Percentiles rank a stretch among this genome's conserved stretches.
phyloP scores from a whole-genome alignment of 2,113 vertebrate species.

The Cyprinodon brontotheroides region DNA sequence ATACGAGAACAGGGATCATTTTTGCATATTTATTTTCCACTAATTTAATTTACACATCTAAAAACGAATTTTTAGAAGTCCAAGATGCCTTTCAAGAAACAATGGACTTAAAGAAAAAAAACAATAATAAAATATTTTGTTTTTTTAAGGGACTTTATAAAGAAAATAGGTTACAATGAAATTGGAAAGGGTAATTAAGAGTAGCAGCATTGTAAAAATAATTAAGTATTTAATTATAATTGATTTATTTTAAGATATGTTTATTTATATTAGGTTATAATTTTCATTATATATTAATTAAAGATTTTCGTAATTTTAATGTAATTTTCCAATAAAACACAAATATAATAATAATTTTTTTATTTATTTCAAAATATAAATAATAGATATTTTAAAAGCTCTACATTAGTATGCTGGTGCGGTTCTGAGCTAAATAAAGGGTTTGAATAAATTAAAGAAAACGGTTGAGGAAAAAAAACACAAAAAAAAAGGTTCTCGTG shows the following conservation, averaged over 20 bases:
- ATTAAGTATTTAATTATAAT: conserved; percentile 1
- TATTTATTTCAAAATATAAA: background rate
- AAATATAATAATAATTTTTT: too few species aligned
- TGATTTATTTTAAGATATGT: background rate
- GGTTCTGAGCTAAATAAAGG: conserved; percentile 35
- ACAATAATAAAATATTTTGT: background rate
- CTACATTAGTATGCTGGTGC: conserved; percentile 25
- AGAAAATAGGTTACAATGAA: background rate
- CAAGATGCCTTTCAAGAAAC: background rate
- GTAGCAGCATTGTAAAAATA: background rate
- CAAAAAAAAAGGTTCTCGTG: conserved; percentile 13
- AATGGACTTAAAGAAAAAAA: background rate
- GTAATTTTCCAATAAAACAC: too few species aligned
- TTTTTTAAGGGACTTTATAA: background rate
- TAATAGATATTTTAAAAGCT: background rate
- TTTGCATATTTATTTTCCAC: background rate
- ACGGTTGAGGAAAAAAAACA: background rate
- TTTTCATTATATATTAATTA: too few species aligned
- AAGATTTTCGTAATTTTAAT: too few species aligned
- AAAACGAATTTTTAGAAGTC: background rate
- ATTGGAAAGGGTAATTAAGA: background rate
- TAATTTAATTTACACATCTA: background rate
- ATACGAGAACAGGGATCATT: background rate
- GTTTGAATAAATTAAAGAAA: conserved; percentile 58
- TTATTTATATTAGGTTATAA: background rate